Conservation (phyloP, 2,797 vertebrate species). For the Pipistrellus pipistrellus region DNA sequence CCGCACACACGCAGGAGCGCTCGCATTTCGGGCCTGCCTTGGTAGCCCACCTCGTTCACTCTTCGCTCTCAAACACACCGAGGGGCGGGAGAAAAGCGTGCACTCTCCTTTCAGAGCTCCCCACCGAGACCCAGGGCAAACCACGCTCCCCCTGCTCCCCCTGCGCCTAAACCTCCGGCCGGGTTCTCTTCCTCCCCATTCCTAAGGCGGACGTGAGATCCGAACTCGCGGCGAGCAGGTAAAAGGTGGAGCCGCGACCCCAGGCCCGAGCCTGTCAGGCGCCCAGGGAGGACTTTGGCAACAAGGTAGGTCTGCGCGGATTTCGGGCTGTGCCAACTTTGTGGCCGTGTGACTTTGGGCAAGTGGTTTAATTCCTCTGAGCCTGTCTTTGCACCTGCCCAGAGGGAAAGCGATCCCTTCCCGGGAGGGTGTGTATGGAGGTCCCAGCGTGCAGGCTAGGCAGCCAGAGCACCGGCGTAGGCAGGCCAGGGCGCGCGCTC, state of each 20-base stretch:
- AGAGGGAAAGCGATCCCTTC: not conserved
- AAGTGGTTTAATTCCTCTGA: slow-evolving; percentile 31
- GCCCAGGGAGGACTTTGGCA: not conserved
- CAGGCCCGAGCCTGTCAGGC: not conserved
- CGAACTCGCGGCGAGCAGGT: not conserved
- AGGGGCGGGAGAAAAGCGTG: not conserved
- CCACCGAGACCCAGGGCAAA: not conserved
- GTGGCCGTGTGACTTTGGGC: slow-evolving; percentile 1
- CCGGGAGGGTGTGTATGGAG: not conserved
- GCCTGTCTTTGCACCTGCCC: slow-evolving; percentile 63
- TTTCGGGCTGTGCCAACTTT: slow-evolving; percentile 33
- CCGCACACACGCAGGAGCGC: not conserved
- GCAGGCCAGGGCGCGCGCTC: not conserved
- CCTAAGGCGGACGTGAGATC: not conserved
- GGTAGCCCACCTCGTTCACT: rapidly evolving
- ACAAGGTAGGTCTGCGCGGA: not conserved
- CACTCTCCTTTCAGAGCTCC: not conserved
- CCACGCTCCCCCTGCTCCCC: not conserved
- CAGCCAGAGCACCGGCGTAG: not conserved
- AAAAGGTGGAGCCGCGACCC: not conserved
- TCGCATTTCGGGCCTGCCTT: not conserved
- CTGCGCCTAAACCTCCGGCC: not conserved
- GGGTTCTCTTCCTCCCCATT: not conserved
- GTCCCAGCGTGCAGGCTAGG: not conserved
- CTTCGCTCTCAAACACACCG: not conserved